A percentile compares a stretch with the other conserved stretches of the same genome.
Evolutionary conservation across 1,140 invertebrate genomes (phyloP).

Genomic region (Atta colombica): DNA sequence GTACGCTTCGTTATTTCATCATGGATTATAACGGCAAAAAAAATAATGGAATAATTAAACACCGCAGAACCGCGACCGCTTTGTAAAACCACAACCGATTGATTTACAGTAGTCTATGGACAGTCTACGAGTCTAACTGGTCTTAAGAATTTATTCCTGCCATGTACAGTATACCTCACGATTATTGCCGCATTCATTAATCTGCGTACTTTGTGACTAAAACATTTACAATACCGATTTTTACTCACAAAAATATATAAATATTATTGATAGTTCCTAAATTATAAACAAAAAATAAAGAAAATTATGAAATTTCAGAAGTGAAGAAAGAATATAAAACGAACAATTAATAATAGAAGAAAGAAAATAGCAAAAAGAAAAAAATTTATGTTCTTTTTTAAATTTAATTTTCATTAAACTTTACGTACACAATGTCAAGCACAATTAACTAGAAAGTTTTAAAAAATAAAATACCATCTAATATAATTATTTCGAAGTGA

Average conservation of each 20-base stretch:
- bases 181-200: background rate
- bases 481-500: background rate
- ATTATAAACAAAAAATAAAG: background rate
- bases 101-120: conserved; percentile 72
- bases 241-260: background rate
- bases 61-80: conserved; percentile 70
- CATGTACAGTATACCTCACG: background rate
- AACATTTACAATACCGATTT: background rate
- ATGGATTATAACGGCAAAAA: conserved; percentile 65
- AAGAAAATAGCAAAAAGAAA: background rate
- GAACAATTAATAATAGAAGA: background rate
- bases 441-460: background rate
- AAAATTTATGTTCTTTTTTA: background rate
- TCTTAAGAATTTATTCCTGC: conserved; percentile 65
- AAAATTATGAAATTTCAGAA: background rate
- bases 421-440: background rate
- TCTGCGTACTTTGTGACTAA: background rate
- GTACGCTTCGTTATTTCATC: conserved; percentile 72
- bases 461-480: background rate
- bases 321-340: background rate
- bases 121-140: conserved; percentile 52
- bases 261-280: background rate
- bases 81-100: conserved; percentile 72
- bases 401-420: background rate
- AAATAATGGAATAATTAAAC: conserved; percentile 80